These are phyloP conservation scores for Piezodorus guildinii DNA, from an alignment of 1,140 invertebrate species.

Conservation along the genomic window DNA sequence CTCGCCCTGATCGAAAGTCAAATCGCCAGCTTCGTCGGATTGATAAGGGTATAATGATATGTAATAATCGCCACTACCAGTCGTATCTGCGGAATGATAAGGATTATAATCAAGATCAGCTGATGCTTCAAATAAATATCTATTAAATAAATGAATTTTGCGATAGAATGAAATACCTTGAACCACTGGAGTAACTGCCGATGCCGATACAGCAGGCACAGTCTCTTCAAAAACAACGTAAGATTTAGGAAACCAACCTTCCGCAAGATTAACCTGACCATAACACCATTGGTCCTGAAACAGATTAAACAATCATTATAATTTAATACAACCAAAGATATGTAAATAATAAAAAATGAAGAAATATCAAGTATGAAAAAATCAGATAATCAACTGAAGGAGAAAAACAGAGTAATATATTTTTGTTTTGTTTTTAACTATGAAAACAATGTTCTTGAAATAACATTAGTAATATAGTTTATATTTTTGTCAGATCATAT, in stretches of 20 bases:
- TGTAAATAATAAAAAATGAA: too few relatives aligned
- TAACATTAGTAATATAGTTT: too few relatives aligned
- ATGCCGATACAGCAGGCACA: background rate
- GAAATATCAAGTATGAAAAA: too few relatives aligned
- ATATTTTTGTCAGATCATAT: too few relatives aligned
- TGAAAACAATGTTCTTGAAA: too few relatives aligned
- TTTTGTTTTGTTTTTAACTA: too few relatives aligned
- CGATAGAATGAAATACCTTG: background rate
- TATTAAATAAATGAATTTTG: background rate
- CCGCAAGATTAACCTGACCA: constrained; percentile 40
- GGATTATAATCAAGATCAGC: background rate
- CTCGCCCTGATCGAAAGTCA: constrained; percentile 85
- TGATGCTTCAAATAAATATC: background rate
- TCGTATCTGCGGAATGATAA: background rate
- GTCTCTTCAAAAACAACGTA: constrained; percentile 44
- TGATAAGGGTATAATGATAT: constrained; percentile 73
- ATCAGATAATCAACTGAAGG: too few relatives aligned
- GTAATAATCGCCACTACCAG: constrained; percentile 53
- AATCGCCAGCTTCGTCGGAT: constrained; percentile 79
- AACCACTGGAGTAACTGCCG: constrained; percentile 22
- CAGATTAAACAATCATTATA: constrained; percentile 1
- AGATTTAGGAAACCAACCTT: constrained; percentile 62
- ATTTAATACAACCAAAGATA: too few relatives aligned
- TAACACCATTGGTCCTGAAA: constrained; percentile 53
- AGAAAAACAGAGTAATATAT: too few relatives aligned